Base-by-base conservation (phyloP, 2,113 vertebrate genomes). In the Axis porcinus region DNA sequence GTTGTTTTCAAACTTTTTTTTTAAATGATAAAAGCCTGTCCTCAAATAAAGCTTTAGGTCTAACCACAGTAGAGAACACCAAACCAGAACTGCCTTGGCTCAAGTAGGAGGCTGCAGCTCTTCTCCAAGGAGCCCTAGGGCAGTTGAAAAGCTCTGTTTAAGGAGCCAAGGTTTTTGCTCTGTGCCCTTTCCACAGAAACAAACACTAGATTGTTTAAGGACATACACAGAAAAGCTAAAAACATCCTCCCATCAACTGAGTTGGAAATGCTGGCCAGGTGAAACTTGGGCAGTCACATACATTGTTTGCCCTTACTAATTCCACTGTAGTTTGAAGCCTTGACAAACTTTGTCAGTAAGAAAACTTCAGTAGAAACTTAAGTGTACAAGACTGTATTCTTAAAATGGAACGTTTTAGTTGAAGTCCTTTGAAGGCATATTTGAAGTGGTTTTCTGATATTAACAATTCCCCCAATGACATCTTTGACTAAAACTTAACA, bases 121-220 rank as follows among this genome's bases (percentile, higher is more conserved):
- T 91, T 5, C 16, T 85, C 67, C 15, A 60, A 50, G n/a, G 78
- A 45, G 13, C 64, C 79, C 55, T 64, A 74, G 23, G 33, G 81
- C 85, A 47, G 45, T 70, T 79, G 76, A 47, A 74, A 88, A 74
- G 45, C 17, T 86, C 30, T 82, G 28, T 25, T 43, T 54, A n/a
- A 93, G 92, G 33, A 95, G 88, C 87, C n/a, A 9, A 74, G 57
- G n/a, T 43, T 43, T 79, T 54, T 89, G 79, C 81, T 81, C n/a
- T 94, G 78, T 85, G n/a, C 54, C n/a, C 52, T 88, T 88, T 55
- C 74, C 45, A 62, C 14, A 81, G 62, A 87, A 94, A 50, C 57
- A 92, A 78, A 96, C 28, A 92, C n/a, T 54, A 67, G 86, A 86
- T 86, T 82, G 55, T 95, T 90, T 28, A 76, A 70, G 86, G 79